Conservation (phyloP, 2,113 vertebrate species). For the Sialia sialis region DNA sequence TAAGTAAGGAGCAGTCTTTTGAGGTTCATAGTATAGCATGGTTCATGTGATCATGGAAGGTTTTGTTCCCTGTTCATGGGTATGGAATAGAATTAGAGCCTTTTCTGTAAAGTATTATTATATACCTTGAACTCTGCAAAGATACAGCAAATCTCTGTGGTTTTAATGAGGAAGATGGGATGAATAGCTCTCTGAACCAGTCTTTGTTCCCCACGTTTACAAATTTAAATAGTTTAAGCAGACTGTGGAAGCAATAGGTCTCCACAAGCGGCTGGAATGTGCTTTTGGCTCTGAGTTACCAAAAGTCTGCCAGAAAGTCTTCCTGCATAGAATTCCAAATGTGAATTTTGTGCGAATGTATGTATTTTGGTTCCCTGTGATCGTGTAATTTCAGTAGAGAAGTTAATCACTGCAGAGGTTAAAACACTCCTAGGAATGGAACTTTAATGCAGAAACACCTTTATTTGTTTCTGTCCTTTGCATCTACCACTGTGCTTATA, state of each 20-base stretch:
- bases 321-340: background rate
- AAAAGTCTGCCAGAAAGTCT: background rate
- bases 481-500: background rate
- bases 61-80: background rate
- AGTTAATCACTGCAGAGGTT: background rate
- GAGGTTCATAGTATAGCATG: background rate
- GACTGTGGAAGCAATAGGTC: background rate
- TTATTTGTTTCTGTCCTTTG: background rate
- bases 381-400: background rate
- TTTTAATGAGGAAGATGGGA: background rate
- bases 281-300: background rate
- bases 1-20: background rate
- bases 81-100: background rate
- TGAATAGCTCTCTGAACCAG: background rate
- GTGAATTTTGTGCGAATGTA: background rate
- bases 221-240: background rate
- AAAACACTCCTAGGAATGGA: background rate
- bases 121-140: background rate
- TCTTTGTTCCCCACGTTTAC: background rate
- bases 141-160: background rate
- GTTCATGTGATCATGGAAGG: background rate
- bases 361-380: background rate
- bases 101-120: background rate
- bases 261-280: background rate
- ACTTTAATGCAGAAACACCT: background rate